Base-by-base conservation (phyloP, 1,140 invertebrate genomes). In the Pygmarrhopalites habei region DNA sequence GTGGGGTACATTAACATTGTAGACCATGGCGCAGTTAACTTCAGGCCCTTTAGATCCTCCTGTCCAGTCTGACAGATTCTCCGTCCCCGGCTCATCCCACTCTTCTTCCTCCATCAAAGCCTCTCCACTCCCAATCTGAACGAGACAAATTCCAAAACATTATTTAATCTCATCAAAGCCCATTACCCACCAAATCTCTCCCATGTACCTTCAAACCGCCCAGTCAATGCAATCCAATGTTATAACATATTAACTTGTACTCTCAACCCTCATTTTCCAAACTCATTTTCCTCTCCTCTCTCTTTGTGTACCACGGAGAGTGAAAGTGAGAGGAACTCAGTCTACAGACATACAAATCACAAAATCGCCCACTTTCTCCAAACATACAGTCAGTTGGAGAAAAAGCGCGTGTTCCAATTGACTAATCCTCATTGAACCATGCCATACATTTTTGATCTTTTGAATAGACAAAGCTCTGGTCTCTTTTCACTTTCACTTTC, bases 121-220 rank as follows among this genome's bases (percentile, higher is more conserved):
- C 74, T 91, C 88, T 2, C 88, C 88, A 66, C 86, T 89, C 5
- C 88, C 88, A 41, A 90, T 82, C 85, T 86, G 62, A 44, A 72
- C 67, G 63, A 68, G 63, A 62, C n/a, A 72, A 26, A 28, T 26
- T 15, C 3, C 19, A 23, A 17, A 52, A 10, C 7, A 12, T 61
- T 10, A 61, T 29, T 10, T 58, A n/a, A 23, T 49, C 14, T 10
- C 7, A 56, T 39, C 53, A 10, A 7, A 23, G 7, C 14, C 46
- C 23, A 49, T 49, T 49, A 49, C 14, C 46, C 7, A 12, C 7
- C 35, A 39, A 39, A 39, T 7, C 35, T 17, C 35, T 39, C 35
- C 7, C 7, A 39, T 7, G 17, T 39, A 7, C 7, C 17, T 46
- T 10, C 44, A 46, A 17, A 46, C 5, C 4, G 44, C 15, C 4